Conservation (phyloP, 2,113 vertebrate species). For the Channa argus region DNA sequence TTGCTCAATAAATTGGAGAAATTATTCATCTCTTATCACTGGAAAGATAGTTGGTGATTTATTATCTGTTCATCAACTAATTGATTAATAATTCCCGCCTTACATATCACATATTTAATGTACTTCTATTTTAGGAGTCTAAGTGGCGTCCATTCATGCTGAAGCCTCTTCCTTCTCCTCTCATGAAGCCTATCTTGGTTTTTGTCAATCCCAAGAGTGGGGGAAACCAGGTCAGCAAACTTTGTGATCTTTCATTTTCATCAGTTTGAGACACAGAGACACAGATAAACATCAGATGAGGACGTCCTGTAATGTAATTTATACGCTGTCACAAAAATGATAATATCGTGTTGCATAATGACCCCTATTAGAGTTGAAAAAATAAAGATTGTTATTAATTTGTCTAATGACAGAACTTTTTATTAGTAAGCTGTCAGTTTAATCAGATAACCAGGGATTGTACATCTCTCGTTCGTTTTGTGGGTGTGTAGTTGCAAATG, state of each 20-base stretch:
- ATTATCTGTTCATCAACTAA: too few relatives aligned
- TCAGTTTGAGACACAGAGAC: background rate
- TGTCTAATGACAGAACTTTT: background rate
- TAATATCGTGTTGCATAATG: too few relatives aligned
- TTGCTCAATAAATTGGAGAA: too few relatives aligned
- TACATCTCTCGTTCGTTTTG: background rate
- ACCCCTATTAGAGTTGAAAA: constrained; percentile 5
- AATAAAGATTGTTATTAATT: background rate
- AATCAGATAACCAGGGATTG: background rate
- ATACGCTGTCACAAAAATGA: background rate
- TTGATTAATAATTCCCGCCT: too few relatives aligned
- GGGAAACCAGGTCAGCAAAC: constrained; percentile 91
- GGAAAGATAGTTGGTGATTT: too few relatives aligned
- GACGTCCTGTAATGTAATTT: too few relatives aligned
- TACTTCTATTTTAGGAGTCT: constrained; percentile 84
- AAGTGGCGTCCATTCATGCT: constrained; percentile 97
- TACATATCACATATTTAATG: background rate
- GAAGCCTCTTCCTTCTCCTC: constrained; percentile 94
- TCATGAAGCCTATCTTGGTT: constrained; percentile 98
- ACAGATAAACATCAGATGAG: background rate
- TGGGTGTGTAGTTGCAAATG: too few relatives aligned
- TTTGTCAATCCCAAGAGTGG: constrained; percentile 99
- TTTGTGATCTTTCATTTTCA: background rate
- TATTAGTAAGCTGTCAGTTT: background rate
- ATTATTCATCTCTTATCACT: too few relatives aligned